Evolutionary conservation across 37 sponge, comb jelly and placozoan species (phyloP).

Genomic region (Halichondria panicea): DNA sequence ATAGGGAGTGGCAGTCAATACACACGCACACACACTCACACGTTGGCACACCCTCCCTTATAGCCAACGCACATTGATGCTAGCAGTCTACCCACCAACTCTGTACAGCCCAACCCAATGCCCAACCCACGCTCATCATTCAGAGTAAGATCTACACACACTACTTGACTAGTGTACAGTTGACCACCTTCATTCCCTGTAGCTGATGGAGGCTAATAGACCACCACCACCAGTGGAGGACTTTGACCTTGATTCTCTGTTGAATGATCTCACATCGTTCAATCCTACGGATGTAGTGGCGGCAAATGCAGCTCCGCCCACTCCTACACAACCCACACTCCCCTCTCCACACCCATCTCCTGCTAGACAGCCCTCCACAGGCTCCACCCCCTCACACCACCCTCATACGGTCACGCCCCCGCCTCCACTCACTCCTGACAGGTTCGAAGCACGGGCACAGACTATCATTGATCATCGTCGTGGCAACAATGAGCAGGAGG

Average conservation of each 20-base stretch:
- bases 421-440: too few species aligned
- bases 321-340: slow-evolving; percentile 1
- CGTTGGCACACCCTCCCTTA: too few species aligned
- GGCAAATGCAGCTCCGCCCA: slow-evolving; percentile 4
- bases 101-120: not conserved
- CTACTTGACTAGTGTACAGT: too few species aligned
- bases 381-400: not conserved
- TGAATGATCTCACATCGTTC: slow-evolving; percentile 69
- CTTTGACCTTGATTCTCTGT: slow-evolving; percentile 76
- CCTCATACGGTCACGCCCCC: too few species aligned
- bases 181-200: not conserved
- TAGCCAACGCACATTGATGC: slow-evolving; percentile 29
- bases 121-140: not conserved
- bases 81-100: not conserved
- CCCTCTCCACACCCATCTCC: slow-evolving; percentile 1
- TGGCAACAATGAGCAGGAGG: not conserved
- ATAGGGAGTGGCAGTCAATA: too few species aligned
- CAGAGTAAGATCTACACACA: not conserved
- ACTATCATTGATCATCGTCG: too few species aligned
- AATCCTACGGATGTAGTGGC: slow-evolving; percentile 61
- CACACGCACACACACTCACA: slow-evolving; percentile 18
- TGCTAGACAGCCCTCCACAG: not conserved
- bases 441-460: too few species aligned
- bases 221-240: slow-evolving; percentile 24
- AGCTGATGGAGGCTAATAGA: not conserved